Evolutionary conservation across 2,113 vertebrate genomes (phyloP), one percentile per base, ranked within the genome.

Genomic region (Lophotis ruficrista): DNA sequence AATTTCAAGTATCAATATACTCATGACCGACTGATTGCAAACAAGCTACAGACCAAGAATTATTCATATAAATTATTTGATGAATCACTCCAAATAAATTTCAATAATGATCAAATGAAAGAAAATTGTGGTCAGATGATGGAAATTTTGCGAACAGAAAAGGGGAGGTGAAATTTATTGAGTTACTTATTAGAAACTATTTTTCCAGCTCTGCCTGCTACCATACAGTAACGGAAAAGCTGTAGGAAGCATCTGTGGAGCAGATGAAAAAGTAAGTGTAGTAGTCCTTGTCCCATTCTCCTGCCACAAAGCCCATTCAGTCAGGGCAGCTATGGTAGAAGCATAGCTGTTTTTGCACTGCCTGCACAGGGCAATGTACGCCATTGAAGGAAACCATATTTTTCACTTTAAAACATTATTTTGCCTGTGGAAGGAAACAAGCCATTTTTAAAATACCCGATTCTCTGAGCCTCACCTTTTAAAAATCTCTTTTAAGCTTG

Each of bases 1-100:
- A 77, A 87, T 95, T 94, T 94, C 95, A 94, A 69, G 43, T 80
- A 93, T 93, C 81, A 73, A 94, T 96, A 93, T 85, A 58, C 57
- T 91, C 70, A 58, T 50, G 89, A 87, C 50, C 61, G 82, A 82
- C 77, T 96, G 94, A 94, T 92, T 94, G 83, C 90, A 92, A 95
- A 66, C 77, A 87, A 95, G 53, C 35, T 90, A 38, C 68, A 94
- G 93, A 96, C 64, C 68, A 90, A 90, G 56, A 87, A 91, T 89
- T 94, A 85, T 89, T 93, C 81, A 84, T 20, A 85, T 50, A 96
- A 84, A 95, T 83, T 91, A 89, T 94, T 69, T 87, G 77, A 92
- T 91, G 5, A 91, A 87, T 94, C 78, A 77, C 66, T 87, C 62
- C 16, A 47, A 92, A 92, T 96, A 94, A 70, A 91, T 95, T 93